These are phyloP conservation scores for Resseliella maxima DNA, from an alignment of 2,888 invertebrate species.

Conservation along the genomic window DNA sequence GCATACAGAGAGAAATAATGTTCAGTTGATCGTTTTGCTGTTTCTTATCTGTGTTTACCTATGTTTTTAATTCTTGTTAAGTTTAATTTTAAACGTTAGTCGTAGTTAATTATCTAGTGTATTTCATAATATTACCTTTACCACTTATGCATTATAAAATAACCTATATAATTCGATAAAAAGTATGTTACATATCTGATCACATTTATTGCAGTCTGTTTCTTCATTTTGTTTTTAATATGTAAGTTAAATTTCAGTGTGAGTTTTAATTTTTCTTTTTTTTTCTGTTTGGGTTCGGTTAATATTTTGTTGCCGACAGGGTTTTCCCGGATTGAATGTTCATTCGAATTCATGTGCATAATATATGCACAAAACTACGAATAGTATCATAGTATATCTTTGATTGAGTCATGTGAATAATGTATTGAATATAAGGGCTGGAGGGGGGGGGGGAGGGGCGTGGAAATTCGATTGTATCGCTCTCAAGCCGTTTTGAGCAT, in stretches of 20 bases:
- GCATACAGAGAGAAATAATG: too few species aligned
- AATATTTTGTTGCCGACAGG: not conserved
- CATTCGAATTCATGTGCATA: constrained; percentile 36
- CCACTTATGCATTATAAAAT: constrained; percentile 26
- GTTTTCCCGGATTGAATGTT: constrained; percentile 21
- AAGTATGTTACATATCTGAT: constrained; percentile 66
- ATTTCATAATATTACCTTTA: not conserved
- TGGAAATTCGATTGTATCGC: not conserved
- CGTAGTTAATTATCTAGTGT: constrained; percentile 44
- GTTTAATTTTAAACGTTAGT: constrained; percentile 16
- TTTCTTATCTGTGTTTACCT: not conserved
- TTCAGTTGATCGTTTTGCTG: too few species aligned
- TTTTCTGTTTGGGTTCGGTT: not conserved
- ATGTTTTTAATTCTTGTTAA: not conserved
- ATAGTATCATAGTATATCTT: not conserved
- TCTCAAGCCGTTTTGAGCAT: not conserved
- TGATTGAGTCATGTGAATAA: not conserved
- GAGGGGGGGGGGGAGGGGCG: not conserved
- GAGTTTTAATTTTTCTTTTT: not conserved
- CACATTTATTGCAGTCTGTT: constrained; percentile 64
- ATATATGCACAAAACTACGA: constrained; percentile 1
- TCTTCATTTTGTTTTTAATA: constrained; percentile 58
- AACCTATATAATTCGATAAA: constrained; percentile 55
- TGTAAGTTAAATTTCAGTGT: constrained; percentile 26
- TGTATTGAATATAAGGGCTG: not conserved